Percentiles rank a stretch among this genome's conserved stretches.
These are phyloP conservation scores for Hippocampus barbouri DNA, from an alignment of 2,113 vertebrate species.

Conservation along the genomic window DNA sequence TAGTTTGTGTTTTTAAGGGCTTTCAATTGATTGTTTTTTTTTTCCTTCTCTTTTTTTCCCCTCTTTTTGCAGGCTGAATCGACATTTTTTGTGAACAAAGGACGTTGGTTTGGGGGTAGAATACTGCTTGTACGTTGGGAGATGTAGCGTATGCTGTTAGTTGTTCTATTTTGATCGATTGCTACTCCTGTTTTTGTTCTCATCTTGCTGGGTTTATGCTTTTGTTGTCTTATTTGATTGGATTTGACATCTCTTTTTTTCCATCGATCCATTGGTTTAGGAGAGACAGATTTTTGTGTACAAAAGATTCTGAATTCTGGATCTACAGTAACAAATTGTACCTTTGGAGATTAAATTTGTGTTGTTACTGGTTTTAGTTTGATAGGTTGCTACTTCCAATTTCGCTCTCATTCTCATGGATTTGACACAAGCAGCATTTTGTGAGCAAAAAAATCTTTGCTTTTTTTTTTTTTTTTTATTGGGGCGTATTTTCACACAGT, in stretches of 20 bases:
- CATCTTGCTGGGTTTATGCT: background rate
- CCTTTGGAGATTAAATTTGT: background rate
- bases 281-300: background rate
- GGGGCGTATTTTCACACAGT: too few relatives aligned
- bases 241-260: too few relatives aligned
- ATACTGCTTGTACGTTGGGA: background rate
- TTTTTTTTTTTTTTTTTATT: too few relatives aligned
- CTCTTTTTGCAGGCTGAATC: too few relatives aligned
- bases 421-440: too few relatives aligned
- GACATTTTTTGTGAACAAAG: background rate
- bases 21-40: background rate
- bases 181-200: background rate
- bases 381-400: background rate
- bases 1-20: background rate
- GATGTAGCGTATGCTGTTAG: background rate
- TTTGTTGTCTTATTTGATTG: too few relatives aligned
- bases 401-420: too few relatives aligned
- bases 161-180: background rate
- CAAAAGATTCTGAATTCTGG: background rate
- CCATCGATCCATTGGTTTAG: background rate
- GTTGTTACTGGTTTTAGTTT: background rate
- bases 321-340: background rate
- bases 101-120: background rate
- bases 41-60: background rate
- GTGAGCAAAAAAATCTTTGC: too few relatives aligned